Evolutionary conservation across 2,888 invertebrate genomes (phyloP).

Genomic region (Cheilosia urbana): DNA sequence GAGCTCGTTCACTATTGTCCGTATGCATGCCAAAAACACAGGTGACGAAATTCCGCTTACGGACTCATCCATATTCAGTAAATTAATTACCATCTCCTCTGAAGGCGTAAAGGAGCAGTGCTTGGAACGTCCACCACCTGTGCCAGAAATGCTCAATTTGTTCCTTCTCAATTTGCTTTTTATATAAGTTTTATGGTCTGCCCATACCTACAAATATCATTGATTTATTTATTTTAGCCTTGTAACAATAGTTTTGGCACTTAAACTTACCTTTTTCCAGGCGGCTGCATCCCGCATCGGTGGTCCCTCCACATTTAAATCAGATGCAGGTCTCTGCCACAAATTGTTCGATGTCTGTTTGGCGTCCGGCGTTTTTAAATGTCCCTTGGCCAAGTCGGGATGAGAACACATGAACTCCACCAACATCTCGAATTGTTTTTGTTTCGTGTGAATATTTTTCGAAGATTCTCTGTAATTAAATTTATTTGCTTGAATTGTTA

Average conservation of each 20-base stretch:
- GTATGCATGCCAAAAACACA: slow-evolving; percentile 8
- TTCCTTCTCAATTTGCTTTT: slow-evolving; percentile 28
- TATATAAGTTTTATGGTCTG: slow-evolving; percentile 42
- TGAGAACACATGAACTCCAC: slow-evolving; percentile 21
- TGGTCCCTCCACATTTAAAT: slow-evolving; percentile 4
- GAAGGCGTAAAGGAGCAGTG: slow-evolving; percentile 47
- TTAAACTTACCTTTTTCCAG: slow-evolving; percentile 33
- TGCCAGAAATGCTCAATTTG: slow-evolving; percentile 49
- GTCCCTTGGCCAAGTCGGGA: no score
- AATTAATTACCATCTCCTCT: slow-evolving; percentile 29
- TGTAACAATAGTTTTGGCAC: not conserved
- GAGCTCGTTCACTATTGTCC: not conserved
- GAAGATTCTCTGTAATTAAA: no score
- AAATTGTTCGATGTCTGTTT: slow-evolving; percentile 31
- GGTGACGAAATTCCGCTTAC: slow-evolving; percentile 10
- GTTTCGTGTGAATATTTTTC: slow-evolving; percentile 21
- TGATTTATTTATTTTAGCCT: slow-evolving; percentile 3
- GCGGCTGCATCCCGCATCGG: slow-evolving; percentile 29
- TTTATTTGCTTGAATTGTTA: no score
- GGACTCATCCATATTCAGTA: slow-evolving; percentile 17
- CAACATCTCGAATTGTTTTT: slow-evolving; percentile 44
- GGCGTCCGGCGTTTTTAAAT: slow-evolving; percentile 1
- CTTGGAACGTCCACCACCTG: slow-evolving; percentile 47
- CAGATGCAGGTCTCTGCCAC: slow-evolving; percentile 27
- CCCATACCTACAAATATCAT: slow-evolving; percentile 41